These are phyloP conservation scores for Syngnathus floridae DNA, from an alignment of 2,113 vertebrate species.

Conservation along the genomic window DNA sequence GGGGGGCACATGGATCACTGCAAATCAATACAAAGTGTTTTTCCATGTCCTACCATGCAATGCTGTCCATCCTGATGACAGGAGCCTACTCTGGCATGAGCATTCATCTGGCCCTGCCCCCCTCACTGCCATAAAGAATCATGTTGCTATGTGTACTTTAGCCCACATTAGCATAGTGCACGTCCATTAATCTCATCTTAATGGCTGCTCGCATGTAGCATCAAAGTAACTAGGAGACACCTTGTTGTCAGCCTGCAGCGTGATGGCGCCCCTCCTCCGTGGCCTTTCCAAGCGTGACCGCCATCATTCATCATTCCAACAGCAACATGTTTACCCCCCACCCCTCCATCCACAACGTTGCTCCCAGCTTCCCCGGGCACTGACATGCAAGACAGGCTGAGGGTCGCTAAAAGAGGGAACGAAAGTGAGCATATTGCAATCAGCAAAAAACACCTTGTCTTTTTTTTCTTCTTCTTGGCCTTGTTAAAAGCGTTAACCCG, in stretches of 20 bases:
- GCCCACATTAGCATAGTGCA: background rate
- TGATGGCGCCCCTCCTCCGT: slow-evolving; percentile 26
- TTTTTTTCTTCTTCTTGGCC: slow-evolving; percentile 5
- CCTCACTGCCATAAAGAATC: background rate
- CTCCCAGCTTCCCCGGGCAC: slow-evolving; percentile 46
- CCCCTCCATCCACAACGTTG: slow-evolving; percentile 43
- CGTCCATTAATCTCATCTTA: slow-evolving; percentile 15
- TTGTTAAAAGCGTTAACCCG: slow-evolving; percentile 30
- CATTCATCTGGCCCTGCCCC: background rate
- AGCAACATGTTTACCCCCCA: slow-evolving; percentile 38
- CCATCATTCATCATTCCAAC: slow-evolving; percentile 60
- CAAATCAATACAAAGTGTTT: slow-evolving; percentile 4
- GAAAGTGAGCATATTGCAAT: slow-evolving; percentile 18
- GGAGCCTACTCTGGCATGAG: background rate
- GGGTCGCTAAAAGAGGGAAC: background rate
- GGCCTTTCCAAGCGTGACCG: slow-evolving; percentile 35
- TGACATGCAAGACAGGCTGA: slow-evolving; percentile 44
- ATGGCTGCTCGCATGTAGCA: slow-evolving; percentile 29
- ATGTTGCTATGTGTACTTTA: background rate
- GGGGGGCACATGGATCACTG: background rate
- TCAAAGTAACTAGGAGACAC: slow-evolving; percentile 25
- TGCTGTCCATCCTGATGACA: background rate
- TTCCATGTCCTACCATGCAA: background rate
- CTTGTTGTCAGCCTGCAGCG: slow-evolving; percentile 33
- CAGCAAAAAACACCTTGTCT: slow-evolving; percentile 33